phyloP scores from a whole-genome alignment of 2,113 vertebrate species.

The Mus musculus region DNA sequence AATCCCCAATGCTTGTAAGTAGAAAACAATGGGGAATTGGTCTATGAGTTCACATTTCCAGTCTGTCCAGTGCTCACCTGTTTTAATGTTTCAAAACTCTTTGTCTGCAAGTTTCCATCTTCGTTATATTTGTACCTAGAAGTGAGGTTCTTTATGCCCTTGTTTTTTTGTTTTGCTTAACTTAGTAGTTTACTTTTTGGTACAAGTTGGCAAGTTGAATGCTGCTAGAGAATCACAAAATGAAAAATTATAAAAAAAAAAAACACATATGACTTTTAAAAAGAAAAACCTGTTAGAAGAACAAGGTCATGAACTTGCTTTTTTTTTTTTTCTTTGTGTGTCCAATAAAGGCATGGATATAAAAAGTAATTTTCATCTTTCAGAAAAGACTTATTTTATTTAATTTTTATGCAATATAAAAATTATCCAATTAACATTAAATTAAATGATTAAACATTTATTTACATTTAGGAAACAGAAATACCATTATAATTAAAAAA shows the following conservation, averaged over 20 bases:
- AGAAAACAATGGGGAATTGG: not conserved
- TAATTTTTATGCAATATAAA: slow-evolving; percentile 38
- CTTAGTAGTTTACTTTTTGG: slow-evolving; percentile 3
- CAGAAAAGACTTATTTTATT: slow-evolving; percentile 60
- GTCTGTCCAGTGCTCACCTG: not conserved
- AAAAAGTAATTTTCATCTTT: slow-evolving; percentile 46
- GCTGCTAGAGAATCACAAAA: slow-evolving; percentile 5
- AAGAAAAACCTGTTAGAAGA: not conserved
- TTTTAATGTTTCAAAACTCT: not conserved
- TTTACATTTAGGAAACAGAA: slow-evolving; percentile 61
- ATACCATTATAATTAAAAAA: slow-evolving; percentile 67
- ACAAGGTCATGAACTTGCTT: not conserved
- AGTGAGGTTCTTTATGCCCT: not conserved
- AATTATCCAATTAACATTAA: slow-evolving; percentile 66
- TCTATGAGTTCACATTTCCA: too few species aligned
- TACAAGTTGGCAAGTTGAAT: not conserved
- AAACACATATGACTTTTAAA: not conserved
- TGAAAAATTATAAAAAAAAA: not conserved
- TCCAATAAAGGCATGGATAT: not conserved
- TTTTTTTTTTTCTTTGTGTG: not conserved
- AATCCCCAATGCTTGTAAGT: not conserved
- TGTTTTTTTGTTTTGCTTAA: slow-evolving; percentile 34
- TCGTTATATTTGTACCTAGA: not conserved
- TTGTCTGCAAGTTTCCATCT: not conserved
- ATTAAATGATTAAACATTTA: slow-evolving; percentile 67